Base-by-base conservation (phyloP, 1,140 invertebrate species). In the Drosophila elegans region DNA sequence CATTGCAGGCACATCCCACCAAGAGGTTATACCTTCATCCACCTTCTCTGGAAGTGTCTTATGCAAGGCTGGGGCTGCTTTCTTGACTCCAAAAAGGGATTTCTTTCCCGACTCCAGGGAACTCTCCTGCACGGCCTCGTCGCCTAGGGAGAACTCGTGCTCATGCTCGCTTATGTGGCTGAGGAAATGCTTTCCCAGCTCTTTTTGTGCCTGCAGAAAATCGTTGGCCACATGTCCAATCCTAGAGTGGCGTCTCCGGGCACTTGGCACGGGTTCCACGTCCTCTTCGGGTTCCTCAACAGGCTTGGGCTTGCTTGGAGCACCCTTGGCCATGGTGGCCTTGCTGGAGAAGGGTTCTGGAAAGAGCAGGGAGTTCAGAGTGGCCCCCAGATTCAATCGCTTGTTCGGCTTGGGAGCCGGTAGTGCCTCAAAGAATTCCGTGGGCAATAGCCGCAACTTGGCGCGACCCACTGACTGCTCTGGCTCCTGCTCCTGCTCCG, bases 371-470 rank as follows among this genome's bases (percentile, higher is more conserved):
- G 84, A 80, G 10, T 91, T 91, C 6, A 91, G 54, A 0, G 83
- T 84, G 39, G 78, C 76, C 1, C 90, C 86, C 6, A 89, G 38
- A 41, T 80, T 89, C 34, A 88, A 46, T 1, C 53, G 69, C 13
- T 76, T 76, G 1, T 4, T 39, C 0, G 55, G 67, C 27, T 75
- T 79, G 7, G 76, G 68, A 2, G 74, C 51, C 0, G 82, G 90
- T 9, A 81, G n/a, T 0, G 78, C 73, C 49, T 91, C 91, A 9
- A 89, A 91, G 63, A 92, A 91, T 41, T 92, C 91, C 2, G 91
- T 83, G n/a, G 72, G 84, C 3, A 86, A 25, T 4, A 91, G 53
- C 3, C 72, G 83, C 11, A 56, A 25, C 57, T 66, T 77, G 9
- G 21, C 36, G 1, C 56, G 64, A 2, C 62, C 44, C 52, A 60